Conservation (phyloP, 64 coral and sea anemone species). For the Dendronephthya gigantea region DNA sequence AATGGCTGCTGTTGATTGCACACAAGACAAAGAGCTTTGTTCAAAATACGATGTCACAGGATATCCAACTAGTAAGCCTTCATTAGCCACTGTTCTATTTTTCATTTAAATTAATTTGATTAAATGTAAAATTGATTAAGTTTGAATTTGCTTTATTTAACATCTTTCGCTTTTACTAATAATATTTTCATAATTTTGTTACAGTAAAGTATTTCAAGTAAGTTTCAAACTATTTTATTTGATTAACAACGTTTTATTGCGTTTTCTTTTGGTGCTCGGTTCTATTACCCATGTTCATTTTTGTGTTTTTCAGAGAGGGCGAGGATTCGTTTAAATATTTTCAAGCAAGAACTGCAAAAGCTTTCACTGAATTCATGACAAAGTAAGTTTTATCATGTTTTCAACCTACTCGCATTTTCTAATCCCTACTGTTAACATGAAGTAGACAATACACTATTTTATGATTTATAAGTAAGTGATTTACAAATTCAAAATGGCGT, state of each 20-base stretch:
- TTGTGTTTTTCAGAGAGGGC: conserved; percentile 60
- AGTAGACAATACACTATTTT: too few species aligned
- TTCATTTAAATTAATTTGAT: too few species aligned
- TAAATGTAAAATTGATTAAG: too few species aligned
- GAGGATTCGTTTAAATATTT: conserved; percentile 69
- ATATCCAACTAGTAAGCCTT: conserved; percentile 75
- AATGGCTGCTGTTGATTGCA: conserved; percentile 81
- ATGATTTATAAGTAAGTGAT: too few species aligned
- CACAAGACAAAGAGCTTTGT: conserved; percentile 38
- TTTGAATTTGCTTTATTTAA: not conserved
- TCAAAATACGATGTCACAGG: conserved; percentile 52
- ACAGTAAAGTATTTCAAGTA: conserved; percentile 93
- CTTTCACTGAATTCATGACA: conserved; percentile 66
- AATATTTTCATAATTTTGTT: not conserved
- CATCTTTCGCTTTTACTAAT: not conserved
- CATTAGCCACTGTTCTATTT: too few species aligned
- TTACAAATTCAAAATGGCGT: too few species aligned
- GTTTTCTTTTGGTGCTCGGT: not conserved
- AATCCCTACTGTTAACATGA: too few species aligned
- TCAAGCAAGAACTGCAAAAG: conserved; percentile 47
- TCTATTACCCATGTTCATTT: not conserved
- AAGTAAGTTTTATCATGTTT: conserved; percentile 41
- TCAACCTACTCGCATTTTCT: too few species aligned
- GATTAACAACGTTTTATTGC: not conserved
- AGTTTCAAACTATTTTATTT: conserved; percentile 14